These are phyloP conservation scores for Trogon surrucura DNA, from an alignment of 2,113 vertebrate genomes.

Conservation along the genomic window DNA sequence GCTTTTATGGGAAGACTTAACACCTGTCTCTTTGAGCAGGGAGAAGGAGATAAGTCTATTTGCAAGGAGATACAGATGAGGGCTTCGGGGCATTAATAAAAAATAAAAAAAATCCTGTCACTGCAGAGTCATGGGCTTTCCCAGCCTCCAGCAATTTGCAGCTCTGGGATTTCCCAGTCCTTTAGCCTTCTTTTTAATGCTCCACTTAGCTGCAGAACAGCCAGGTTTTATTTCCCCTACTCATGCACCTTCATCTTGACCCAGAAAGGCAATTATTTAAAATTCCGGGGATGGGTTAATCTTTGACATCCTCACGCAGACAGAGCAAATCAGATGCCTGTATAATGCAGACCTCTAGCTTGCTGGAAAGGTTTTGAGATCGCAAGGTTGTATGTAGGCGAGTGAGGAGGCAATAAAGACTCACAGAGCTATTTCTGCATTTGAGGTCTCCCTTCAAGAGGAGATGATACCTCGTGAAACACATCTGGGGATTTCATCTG, in stretches of 20 bases:
- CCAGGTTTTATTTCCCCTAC: not conserved
- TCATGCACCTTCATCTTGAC: not conserved
- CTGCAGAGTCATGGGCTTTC: not conserved
- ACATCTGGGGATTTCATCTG: not conserved
- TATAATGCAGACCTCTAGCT: not conserved
- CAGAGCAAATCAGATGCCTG: not conserved
- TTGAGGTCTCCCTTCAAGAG: not conserved
- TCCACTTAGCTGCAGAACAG: not conserved
- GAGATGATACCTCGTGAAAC: rapidly evolving
- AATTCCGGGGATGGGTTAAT: not conserved
- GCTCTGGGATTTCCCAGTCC: not conserved
- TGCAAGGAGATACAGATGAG: not conserved
- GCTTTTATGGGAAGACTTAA: not conserved
- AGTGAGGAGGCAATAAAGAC: not conserved
- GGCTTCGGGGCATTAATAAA: not conserved
- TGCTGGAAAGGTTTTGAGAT: not conserved
- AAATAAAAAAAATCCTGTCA: not conserved
- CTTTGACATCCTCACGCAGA: not conserved
- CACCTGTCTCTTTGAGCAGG: not conserved
- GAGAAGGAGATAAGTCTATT: not conserved
- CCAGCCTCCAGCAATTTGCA: not conserved
- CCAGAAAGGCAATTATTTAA: not conserved
- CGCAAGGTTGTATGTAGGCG: not conserved
- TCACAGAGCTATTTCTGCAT: not conserved
- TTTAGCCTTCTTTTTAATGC: not conserved